phyloP scores from a whole-genome alignment of 2,113 vertebrate genomes.

The Pogona vitticeps region DNA sequence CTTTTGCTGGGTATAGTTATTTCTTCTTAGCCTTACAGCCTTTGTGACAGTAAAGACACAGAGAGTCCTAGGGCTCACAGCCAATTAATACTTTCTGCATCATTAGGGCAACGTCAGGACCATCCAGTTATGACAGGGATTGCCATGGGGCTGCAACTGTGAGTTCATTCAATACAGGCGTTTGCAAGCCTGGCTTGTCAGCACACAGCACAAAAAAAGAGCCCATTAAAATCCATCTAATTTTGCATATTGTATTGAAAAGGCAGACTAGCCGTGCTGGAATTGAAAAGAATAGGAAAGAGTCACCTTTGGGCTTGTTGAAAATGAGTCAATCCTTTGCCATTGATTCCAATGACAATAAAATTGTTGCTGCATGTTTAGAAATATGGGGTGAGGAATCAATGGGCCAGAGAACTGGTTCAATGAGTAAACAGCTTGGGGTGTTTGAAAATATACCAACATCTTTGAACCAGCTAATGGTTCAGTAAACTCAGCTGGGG shows the following conservation, averaged over 20 bases:
- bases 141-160: neutral
- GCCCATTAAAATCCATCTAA: neutral
- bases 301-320: neutral
- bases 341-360: neutral
- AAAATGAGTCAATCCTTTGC: neutral
- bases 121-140: neutral
- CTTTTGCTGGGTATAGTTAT: neutral
- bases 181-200: neutral
- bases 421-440: neutral
- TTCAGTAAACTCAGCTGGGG: accelerated
- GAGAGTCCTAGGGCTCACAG: neutral
- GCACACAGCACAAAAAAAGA: neutral
- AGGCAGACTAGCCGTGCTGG: neutral
- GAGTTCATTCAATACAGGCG: neutral
- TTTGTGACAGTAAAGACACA: neutral
- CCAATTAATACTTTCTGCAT: neutral
- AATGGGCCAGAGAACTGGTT: accelerated
- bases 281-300: neutral
- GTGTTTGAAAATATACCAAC: accelerated
- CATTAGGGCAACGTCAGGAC: neutral
- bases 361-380: neutral
- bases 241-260: neutral
- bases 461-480: neutral
- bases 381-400: neutral
- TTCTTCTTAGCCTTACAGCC: neutral